Conservation (phyloP, 1,140 invertebrate genomes). For the Nasonia giraulti region DNA sequence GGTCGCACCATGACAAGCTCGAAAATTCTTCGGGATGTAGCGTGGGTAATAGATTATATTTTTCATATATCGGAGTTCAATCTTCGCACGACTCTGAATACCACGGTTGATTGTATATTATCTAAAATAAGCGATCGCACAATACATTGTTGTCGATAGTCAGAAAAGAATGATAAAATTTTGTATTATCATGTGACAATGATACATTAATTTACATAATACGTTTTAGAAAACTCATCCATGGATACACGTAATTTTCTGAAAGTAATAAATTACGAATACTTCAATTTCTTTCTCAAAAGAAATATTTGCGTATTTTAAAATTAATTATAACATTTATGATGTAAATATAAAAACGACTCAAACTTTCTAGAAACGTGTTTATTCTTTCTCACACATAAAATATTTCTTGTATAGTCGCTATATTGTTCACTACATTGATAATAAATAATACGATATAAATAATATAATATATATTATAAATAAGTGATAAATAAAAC, state of each 20-base stretch:
- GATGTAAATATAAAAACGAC: slow-evolving; percentile 42
- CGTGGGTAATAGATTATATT: slow-evolving; percentile 14
- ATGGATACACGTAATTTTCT: background rate
- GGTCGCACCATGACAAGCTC: background rate
- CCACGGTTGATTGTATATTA: slow-evolving; percentile 33
- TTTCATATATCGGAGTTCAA: slow-evolving; percentile 11
- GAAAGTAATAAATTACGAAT: background rate
- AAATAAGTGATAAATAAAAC: slow-evolving; percentile 45
- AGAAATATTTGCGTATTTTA: background rate
- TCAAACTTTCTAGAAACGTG: slow-evolving; percentile 16
- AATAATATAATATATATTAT: slow-evolving; percentile 45
- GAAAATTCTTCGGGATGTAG: background rate
- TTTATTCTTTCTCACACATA: slow-evolving; percentile 37
- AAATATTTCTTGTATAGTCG: slow-evolving; percentile 9
- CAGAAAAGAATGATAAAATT: background rate
- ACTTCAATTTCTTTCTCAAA: background rate
- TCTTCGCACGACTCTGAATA: slow-evolving; percentile 5
- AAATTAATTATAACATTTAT: slow-evolving; percentile 8
- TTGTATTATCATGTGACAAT: background rate
- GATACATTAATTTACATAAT: background rate
- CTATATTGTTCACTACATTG: slow-evolving; percentile 23
- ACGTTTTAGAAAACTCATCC: background rate
- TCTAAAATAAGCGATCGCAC: slow-evolving; percentile 13
- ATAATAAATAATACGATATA: slow-evolving; percentile 49
- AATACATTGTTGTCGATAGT: background rate